Base-by-base conservation (phyloP, 2,113 vertebrate genomes). In the Etheostoma cragini region DNA sequence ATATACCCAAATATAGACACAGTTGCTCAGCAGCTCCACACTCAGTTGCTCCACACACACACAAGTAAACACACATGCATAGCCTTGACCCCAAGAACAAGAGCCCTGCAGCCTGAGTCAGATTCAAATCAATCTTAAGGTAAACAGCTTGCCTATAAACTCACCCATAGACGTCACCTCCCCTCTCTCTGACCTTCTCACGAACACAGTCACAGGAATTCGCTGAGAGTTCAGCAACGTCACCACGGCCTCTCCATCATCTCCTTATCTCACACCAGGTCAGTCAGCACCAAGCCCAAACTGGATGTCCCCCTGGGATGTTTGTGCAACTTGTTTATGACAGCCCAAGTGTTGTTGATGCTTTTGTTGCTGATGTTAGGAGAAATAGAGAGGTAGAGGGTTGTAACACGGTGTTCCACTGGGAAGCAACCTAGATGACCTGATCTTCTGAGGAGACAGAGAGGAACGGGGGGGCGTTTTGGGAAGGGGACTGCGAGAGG, bases 281-380 rank as follows among this genome's bases (percentile, higher is more conserved):
- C 89, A 72, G 78, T 69, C 76, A 81, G 83, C 82, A 80, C 73
- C 75, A 73, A 87, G 74, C 80, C 82, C 83, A 88, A 80, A 88
- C 83, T 84, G 80, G 60, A 80, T 78, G 84, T 92, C 80, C 86
- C 85, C 73, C 68, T 76, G 72, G 85, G 89, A 93, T 93, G 91
- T 92, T 93, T 93, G 91, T 86, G 88, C 84, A 91, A 83, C 89
- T 88, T 93, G 93, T 94, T 94, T 94, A 94, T 93, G 89, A 92
- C 89, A 91, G 82, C 82, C 85, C 72, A 84, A 87, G 91, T 91
- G 91, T 73, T 86, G 86, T 82, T 90, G 85, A 85, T 72, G 81
- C 72, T 74, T 82, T 76, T 93, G 73, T 87, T 86, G 76, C 57
- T 86, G 83, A 91, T 87, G 84, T 87, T 91, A 93, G 89, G 74